Evolutionary conservation across 2,888 invertebrate species (phyloP).

Genomic region (Danaus chrysippus): DNA sequence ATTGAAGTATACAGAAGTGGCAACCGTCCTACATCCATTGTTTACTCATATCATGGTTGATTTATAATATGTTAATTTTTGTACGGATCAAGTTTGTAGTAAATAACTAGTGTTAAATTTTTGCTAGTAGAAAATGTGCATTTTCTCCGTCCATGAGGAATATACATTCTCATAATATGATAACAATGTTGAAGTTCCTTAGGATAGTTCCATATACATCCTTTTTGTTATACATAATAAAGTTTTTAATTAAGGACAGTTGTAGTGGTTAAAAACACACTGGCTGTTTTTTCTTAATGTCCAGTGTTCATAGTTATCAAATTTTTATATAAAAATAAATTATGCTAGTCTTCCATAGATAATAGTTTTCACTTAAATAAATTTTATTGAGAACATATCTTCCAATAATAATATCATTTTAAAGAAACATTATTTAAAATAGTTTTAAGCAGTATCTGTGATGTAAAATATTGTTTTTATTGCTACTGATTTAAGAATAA

Average conservation of each 20-base stretch:
- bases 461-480: too few relatives aligned
- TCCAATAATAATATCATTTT: too few relatives aligned
- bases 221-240: neutral
- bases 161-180: neutral
- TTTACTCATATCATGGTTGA: conserved; percentile 82
- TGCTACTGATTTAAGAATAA: too few relatives aligned
- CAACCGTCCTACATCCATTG: conserved; percentile 77
- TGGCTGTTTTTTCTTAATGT: too few relatives aligned
- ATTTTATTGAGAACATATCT: neutral
- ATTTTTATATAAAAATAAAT: neutral
- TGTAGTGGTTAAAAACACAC: neutral
- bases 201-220: neutral
- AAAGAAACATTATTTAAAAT: too few relatives aligned
- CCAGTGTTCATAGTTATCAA: too few relatives aligned
- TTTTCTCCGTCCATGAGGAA: neutral
- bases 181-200: conserved; percentile 1
- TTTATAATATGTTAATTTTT: conserved; percentile 45
- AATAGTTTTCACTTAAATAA: neutral
- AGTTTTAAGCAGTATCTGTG: too few relatives aligned
- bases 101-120: neutral
- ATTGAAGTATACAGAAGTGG: conserved; percentile 76
- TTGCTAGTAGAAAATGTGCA: neutral
- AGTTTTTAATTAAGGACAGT: neutral
- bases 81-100: neutral
- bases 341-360: conserved; percentile 1